phyloP scores from a whole-genome alignment of 2,888 invertebrate species.

The Drosophila mulleri region DNA sequence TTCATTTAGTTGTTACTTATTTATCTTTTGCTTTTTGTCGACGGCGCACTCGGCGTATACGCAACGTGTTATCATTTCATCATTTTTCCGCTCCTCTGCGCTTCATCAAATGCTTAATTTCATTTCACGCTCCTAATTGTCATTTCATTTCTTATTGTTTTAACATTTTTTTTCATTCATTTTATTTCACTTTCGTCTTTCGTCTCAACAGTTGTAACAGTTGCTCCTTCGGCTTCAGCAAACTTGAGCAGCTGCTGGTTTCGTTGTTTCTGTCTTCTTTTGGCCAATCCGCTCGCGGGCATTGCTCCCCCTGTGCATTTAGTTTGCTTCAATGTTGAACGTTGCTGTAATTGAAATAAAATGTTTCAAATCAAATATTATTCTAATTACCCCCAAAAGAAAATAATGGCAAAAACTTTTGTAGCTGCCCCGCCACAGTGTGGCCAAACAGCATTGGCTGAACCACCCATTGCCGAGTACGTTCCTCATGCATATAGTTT shows the following conservation, averaged over 20 bases:
- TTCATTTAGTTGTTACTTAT: conserved; percentile 54
- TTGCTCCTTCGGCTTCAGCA: conserved; percentile 47
- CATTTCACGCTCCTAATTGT: conserved; percentile 65
- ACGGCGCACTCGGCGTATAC: conserved; percentile 27
- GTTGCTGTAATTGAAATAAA: conserved; percentile 77
- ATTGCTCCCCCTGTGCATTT: conserved; percentile 57
- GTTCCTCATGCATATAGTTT: conserved; percentile 29
- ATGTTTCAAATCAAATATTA: conserved; percentile 80
- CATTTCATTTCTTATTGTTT: conserved; percentile 66
- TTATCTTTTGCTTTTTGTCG: conserved; percentile 27
- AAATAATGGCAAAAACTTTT: conserved; percentile 70
- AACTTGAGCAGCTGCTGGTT: conserved; percentile 59
- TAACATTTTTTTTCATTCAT: conserved; percentile 27
- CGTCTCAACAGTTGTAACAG: conserved; percentile 42
- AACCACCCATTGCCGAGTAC: neutral
- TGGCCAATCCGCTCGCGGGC: conserved; percentile 58
- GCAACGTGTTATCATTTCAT: conserved; percentile 68
- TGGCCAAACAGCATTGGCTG: neutral
- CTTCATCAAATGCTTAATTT: conserved; percentile 72
- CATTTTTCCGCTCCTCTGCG: conserved; percentile 62
- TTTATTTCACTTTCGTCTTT: conserved; percentile 28
- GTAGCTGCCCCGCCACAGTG: neutral
- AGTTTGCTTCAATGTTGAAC: conserved; percentile 46
- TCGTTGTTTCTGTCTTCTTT: conserved; percentile 38
- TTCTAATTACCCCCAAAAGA: conserved; percentile 74